phyloP scores from a whole-genome alignment of 2,113 vertebrate species.

The Heterotis niloticus region DNA sequence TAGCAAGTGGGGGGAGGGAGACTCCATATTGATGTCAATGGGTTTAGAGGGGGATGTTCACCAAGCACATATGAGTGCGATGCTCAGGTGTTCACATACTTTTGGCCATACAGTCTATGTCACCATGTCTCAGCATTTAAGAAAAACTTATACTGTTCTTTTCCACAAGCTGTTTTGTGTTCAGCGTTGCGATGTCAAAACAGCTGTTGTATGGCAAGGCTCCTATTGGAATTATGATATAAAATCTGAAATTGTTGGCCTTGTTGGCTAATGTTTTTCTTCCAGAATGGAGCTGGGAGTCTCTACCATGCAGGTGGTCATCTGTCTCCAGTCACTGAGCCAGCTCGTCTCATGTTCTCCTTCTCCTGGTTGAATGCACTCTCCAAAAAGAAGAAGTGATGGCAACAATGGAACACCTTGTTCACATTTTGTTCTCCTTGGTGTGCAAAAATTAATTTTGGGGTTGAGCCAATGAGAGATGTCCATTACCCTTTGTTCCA shows the following conservation, averaged over 20 bases:
- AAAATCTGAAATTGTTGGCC: neutral
- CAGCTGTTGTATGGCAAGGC: too few relatives aligned
- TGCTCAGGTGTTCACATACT: too few relatives aligned
- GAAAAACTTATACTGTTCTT: too few relatives aligned
- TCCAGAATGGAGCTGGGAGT: conserved; percentile 26
- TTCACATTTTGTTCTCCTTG: neutral
- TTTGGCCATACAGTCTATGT: too few relatives aligned
- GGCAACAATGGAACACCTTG: neutral
- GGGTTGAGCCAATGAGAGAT: neutral
- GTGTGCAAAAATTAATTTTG: neutral
- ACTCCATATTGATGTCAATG: too few relatives aligned
- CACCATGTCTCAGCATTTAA: too few relatives aligned
- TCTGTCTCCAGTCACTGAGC: conserved; percentile 24
- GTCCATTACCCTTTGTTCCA: too few relatives aligned
- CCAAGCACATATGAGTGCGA: too few relatives aligned
- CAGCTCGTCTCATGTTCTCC: conserved; percentile 43
- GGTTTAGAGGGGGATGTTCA: too few relatives aligned
- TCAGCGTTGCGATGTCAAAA: too few relatives aligned
- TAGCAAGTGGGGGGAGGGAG: too few relatives aligned
- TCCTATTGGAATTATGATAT: neutral
- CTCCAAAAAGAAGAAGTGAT: conserved; percentile 41
- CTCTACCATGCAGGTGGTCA: conserved; percentile 1
- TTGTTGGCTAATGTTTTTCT: neutral
- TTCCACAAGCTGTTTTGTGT: too few relatives aligned
- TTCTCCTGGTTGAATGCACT: conserved; percentile 52